A percentile compares a stretch with the other conserved stretches of the same genome.
Evolutionary conservation across 1,140 invertebrate species (phyloP).

Genomic region (Saccostrea glomerata): DNA sequence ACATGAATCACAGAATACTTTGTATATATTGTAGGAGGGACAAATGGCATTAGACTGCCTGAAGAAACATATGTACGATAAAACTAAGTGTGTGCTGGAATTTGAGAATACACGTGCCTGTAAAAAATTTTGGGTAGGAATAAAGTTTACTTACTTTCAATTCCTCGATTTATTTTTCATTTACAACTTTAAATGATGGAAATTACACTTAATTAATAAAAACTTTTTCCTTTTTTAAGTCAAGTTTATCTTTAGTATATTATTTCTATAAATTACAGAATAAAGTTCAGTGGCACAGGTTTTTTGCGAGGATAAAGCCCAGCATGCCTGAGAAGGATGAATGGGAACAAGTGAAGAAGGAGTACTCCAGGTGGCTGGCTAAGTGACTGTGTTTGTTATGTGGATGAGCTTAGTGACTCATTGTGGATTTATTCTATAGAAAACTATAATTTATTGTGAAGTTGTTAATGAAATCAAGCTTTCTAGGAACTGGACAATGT

Average conservation of each 20-base stretch:
- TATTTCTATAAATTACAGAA: background rate
- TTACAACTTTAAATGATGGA: background rate
- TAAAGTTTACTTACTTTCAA: background rate
- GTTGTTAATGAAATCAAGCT: background rate
- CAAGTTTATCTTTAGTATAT: background rate
- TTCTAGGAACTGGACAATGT: too few species aligned
- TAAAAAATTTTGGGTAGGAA: conserved; percentile 70
- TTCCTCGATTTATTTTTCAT: background rate
- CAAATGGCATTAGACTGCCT: conserved; percentile 65
- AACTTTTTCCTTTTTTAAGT: background rate
- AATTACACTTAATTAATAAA: background rate
- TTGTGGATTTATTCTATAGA: too few species aligned
- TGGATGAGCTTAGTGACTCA: too few species aligned
- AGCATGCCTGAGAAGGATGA: conserved; percentile 16
- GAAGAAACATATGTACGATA: conserved; percentile 64
- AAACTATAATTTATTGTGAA: background rate
- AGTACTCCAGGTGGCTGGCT: background rate
- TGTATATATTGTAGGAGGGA: conserved; percentile 65
- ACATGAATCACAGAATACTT: too few species aligned
- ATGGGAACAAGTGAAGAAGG: background rate
- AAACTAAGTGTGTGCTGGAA: conserved; percentile 57
- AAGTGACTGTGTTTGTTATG: background rate
- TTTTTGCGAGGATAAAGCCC: background rate
- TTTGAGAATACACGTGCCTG: conserved; percentile 71
- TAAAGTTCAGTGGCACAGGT: background rate